phyloP scores from a whole-genome alignment of 2,797 vertebrate species.

The Choloepus didactylus region DNA sequence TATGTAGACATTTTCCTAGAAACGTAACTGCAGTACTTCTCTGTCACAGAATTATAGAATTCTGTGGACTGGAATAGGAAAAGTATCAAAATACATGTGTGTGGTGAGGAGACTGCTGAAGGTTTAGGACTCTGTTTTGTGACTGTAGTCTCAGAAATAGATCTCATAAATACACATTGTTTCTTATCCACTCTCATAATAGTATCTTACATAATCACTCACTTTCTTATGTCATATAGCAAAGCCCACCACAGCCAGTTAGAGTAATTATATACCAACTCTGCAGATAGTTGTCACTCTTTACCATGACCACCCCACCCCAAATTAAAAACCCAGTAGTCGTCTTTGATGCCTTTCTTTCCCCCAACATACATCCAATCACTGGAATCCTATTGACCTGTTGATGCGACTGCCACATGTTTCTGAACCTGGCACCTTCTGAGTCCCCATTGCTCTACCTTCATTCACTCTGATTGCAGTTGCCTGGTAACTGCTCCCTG shows the following conservation, averaged over 20 bases:
- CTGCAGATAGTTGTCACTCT: neutral
- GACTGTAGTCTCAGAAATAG: neutral
- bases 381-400: no score
- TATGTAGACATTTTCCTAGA: neutral
- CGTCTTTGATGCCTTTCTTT: neutral
- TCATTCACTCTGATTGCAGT: neutral
- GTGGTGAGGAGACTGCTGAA: neutral
- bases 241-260: neutral
- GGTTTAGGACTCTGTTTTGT: neutral
- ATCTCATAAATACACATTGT: neutral
- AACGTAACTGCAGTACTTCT: neutral
- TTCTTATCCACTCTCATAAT: neutral
- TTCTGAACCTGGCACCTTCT: neutral
- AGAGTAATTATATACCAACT: neutral
- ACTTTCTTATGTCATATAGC: neutral
- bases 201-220: neutral
- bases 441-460: neutral
- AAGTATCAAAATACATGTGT: neutral
- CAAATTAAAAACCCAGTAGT: neutral
- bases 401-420: neutral
- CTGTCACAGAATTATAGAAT: neutral
- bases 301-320: no score
- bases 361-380: neutral
- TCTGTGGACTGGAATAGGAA: neutral
- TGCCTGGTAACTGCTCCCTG: neutral